Percentiles rank a stretch among this genome's conserved stretches.
Conservation (phyloP, 2,113 vertebrate genomes). For the Colossoma macropomum region DNA sequence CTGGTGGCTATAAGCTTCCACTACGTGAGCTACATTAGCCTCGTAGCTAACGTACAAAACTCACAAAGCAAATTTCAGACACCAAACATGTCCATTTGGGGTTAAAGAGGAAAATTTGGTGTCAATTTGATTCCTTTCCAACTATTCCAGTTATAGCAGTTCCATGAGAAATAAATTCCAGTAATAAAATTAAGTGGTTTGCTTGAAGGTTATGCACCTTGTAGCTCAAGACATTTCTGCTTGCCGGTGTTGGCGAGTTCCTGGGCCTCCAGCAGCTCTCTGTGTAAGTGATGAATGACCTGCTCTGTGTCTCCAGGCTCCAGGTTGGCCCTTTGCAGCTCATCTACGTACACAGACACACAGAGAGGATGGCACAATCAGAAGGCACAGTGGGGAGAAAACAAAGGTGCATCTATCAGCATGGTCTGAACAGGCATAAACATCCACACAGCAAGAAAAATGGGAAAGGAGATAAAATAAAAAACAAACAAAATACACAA, state of each 20-base stretch:
- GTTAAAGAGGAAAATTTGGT: no score
- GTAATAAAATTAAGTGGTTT: no score
- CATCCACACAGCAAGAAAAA: no score
- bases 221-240: slow-evolving; percentile 95
- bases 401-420: no score
- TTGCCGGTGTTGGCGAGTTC: slow-evolving; percentile 94
- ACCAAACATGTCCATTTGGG: no score
- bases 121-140: no score
- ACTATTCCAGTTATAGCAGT: no score
- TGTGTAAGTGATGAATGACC: slow-evolving; percentile 92
- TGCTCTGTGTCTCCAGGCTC: slow-evolving; percentile 89
- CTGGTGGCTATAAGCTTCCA: no score
- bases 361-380: background rate
- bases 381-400: background rate
- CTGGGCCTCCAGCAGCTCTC: slow-evolving; percentile 93
- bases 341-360: slow-evolving; percentile 75
- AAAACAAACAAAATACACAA: background rate
- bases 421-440: no score
- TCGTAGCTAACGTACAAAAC: no score
- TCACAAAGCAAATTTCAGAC: background rate
- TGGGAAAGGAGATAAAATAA: background rate
- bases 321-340: slow-evolving; percentile 86
- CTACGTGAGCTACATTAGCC: no score
- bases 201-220: slow-evolving; percentile 82
- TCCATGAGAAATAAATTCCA: no score